Evolutionary conservation across 2,113 vertebrate genomes (phyloP), one percentile per base, ranked within the genome.

Genomic region (Pungitius pungitius): DNA sequence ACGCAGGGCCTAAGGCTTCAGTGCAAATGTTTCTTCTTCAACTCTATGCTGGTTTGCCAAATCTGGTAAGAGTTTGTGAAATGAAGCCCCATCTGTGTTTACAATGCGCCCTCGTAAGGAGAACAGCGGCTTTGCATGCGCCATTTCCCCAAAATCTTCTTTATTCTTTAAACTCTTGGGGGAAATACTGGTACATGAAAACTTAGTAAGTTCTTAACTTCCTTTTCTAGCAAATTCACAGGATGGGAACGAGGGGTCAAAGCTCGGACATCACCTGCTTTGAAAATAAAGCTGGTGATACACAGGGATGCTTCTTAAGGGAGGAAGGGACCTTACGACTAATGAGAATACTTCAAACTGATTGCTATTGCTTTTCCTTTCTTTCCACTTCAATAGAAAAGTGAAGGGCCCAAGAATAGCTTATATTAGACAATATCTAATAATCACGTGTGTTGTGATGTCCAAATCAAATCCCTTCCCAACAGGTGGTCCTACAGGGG

Each of bases 311-410:
- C 42, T 43, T 45, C 45, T 62, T 59, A 54, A 61, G 40, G 72
- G 42, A 57, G 59, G 51, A 45, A n/a, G 20, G 30, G 22, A n/a
- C 39, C 77, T 54, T 73, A 85, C 73, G 66, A 77, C 27, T 71
- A 58, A 75, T 61, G 73, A n/a, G 68, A 72, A 55, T 45, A 63
- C 67, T 26, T 80, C 72, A 87, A 89, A 85, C 80, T 59, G 67
- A 87, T 68, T 78, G 54, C 85, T 91, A 93, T 93, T 90, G 91
- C 91, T 93, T 87, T 87, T 89, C 56, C 69, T 61, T 80, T 84
- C 63, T 82, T 78, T 66, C 73, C 30, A 69, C 68, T 81, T 87
- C 69, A 49, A 70, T 79, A 85, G n/a, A 85, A 86, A 92, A 83
- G 69, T 51, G 69, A 86, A 72, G 68, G 81, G 83, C 67, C 84